These are phyloP conservation scores for Dissostichus mawsoni DNA, from an alignment of 2,113 vertebrate species.

Conservation along the genomic window DNA sequence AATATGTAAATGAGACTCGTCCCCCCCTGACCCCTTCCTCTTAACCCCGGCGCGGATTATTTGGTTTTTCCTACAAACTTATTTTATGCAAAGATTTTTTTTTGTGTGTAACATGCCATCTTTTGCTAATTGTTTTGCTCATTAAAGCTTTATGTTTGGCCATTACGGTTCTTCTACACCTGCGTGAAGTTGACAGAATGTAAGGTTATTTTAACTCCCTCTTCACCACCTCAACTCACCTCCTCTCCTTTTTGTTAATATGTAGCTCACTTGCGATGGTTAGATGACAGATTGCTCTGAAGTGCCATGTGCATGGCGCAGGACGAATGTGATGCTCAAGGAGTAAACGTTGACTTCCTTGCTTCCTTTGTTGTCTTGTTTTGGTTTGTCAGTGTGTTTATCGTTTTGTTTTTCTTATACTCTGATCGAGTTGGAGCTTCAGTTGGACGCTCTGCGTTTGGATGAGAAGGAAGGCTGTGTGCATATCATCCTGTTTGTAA, in stretches of 20 bases:
- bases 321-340: constrained; percentile 78
- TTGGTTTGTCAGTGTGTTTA: constrained; percentile 75
- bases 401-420: constrained; percentile 70
- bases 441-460: constrained; percentile 64
- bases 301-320: constrained; percentile 36
- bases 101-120: constrained; percentile 88
- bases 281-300: constrained; percentile 79
- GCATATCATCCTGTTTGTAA: constrained; percentile 98
- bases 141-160: constrained; percentile 87
- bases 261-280: constrained; percentile 60
- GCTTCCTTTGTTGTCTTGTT: constrained; percentile 68
- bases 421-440: constrained; percentile 31
- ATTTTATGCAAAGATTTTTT: constrained; percentile 93
- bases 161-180: constrained; percentile 86
- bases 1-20: constrained; percentile 93
- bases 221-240: constrained; percentile 17
- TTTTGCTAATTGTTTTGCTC: constrained; percentile 80
- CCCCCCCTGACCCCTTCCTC: constrained; percentile 34
- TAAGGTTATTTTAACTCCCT: constrained; percentile 56
- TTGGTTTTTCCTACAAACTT: constrained; percentile 83
- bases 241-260: constrained; percentile 75
- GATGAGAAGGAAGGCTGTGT: constrained; percentile 86
- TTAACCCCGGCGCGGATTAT: constrained; percentile 42
- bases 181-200: constrained; percentile 87
- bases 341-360: constrained; percentile 59